These are phyloP conservation scores for Callinectes sapidus DNA, from an alignment of 2,888 invertebrate genomes.

Conservation along the genomic window DNA sequence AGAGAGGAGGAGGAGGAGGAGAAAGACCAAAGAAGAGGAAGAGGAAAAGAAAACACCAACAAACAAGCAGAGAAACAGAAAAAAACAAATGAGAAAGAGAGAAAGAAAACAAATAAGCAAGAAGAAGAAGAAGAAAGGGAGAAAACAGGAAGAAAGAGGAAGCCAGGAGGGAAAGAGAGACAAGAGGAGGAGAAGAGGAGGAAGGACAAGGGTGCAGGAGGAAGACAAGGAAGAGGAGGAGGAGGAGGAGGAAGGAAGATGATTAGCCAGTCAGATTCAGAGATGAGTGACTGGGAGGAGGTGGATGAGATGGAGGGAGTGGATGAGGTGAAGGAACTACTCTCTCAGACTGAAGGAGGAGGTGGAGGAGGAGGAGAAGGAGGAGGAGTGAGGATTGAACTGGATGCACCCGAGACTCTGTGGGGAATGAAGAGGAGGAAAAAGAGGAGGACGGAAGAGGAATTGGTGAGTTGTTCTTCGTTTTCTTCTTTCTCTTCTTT, in stretches of 20 bases:
- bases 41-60: background rate
- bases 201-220: background rate
- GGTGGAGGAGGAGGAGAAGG: background rate
- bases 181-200: background rate
- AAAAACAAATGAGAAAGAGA: background rate
- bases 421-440: constrained; percentile 66
- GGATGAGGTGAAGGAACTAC: constrained; percentile 46
- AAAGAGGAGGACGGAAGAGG: constrained; percentile 59
- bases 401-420: constrained; percentile 60
- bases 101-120: background rate
- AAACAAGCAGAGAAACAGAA: background rate
- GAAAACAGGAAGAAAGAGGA: background rate
- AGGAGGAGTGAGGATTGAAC: constrained; percentile 63
- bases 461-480: constrained; percentile 53
- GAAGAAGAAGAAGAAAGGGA: background rate
- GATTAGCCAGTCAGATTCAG: constrained; percentile 51
- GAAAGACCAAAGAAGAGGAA: background rate
- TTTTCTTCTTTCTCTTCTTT: too few relatives aligned
- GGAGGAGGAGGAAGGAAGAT: background rate
- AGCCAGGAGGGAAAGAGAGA: background rate
- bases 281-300: constrained; percentile 71
- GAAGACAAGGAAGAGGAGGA: background rate
- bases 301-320: constrained; percentile 57
- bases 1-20: background rate
- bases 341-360: background rate